Base-by-base conservation (phyloP, 2,888 invertebrate species). In the Melitaea athalia region DNA sequence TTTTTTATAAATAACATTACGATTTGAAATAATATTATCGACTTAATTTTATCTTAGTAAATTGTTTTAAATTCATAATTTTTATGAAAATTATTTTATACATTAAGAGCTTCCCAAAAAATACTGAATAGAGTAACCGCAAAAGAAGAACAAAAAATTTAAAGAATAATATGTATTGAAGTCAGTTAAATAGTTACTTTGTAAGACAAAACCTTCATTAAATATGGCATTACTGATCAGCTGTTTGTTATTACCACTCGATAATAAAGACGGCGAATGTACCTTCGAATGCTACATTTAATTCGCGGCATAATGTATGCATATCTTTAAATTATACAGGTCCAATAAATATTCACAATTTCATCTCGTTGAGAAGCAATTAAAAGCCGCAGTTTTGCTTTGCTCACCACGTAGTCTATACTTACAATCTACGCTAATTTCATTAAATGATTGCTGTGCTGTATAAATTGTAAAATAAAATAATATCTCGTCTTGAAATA, bases 221-320 rank as follows among this genome's bases (percentile, higher is more conserved):
- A 57, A 57, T 57, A 64, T 60, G 53, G 52, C 60, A 68, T 63
- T 68, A 64, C 63, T 59, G 52, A 8, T 64, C 59, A 53, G 59
- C 63, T 60, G 63, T 33, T 38, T 63, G 63, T 45, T 52, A 68
- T 64, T 59, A 60, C 63, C 59, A 68, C 53, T 68, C 52, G 60
- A 59, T 64, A 52, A 49, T 55, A 53, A 63, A 70, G 69, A 65
- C 72, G 52, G 55, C 70, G 66, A 70, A 66, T 67, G 69, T 67
- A 71, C 68, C 67, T 74, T 72, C 72, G 73, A 74, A 74, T 73
- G 70, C 70, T 76, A 79, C 78, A 78, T 81, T 81, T 79, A 82
- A 80, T 80, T 80, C 78, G 31, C 53, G 53, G 74, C 78, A 75
- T 83, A 81, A 79, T 78, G 81, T 80, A 79, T 82, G 75, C 72